A percentile compares a stretch with the other conserved stretches of the same genome.
These are phyloP conservation scores for Microtus pennsylvanicus DNA, from an alignment of 2,113 vertebrate species.

Conservation along the genomic window DNA sequence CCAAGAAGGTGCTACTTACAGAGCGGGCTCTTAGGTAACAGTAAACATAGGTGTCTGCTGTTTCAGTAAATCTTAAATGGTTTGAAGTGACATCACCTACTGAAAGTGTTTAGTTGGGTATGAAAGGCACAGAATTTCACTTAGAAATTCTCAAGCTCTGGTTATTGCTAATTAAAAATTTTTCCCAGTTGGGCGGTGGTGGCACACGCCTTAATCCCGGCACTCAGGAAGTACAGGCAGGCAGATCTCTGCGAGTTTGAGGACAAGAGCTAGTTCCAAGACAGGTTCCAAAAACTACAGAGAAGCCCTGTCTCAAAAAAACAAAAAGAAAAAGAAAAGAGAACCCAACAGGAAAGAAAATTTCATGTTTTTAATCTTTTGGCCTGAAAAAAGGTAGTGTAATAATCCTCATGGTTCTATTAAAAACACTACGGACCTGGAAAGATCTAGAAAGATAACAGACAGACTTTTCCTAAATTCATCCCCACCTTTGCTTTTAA, in stretches of 20 bases:
- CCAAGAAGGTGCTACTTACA: slow-evolving; percentile 33
- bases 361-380: slow-evolving; percentile 46
- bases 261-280: no score
- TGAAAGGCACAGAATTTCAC: slow-evolving; percentile 38
- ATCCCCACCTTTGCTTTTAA: slow-evolving; percentile 60
- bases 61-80: slow-evolving; percentile 30
- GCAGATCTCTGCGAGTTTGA: no score
- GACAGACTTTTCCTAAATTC: slow-evolving; percentile 54
- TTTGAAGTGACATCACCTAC: neutral
- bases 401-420: slow-evolving; percentile 1
- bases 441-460: slow-evolving; percentile 42
- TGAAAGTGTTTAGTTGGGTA: slow-evolving; percentile 22
- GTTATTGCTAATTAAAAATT: neutral
- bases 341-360: neutral
- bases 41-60: slow-evolving; percentile 5
- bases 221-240: no score
- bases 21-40: neutral
- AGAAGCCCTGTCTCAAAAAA: no score
- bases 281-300: no score
- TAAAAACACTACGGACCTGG: neutral
- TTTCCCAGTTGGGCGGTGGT: no score
- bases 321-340: no score
- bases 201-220: no score
- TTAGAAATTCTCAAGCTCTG: neutral
- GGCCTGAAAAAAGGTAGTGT: slow-evolving; percentile 25